phyloP scores from a whole-genome alignment of 2,888 invertebrate species.

The Lasioglossum malachurum region DNA sequence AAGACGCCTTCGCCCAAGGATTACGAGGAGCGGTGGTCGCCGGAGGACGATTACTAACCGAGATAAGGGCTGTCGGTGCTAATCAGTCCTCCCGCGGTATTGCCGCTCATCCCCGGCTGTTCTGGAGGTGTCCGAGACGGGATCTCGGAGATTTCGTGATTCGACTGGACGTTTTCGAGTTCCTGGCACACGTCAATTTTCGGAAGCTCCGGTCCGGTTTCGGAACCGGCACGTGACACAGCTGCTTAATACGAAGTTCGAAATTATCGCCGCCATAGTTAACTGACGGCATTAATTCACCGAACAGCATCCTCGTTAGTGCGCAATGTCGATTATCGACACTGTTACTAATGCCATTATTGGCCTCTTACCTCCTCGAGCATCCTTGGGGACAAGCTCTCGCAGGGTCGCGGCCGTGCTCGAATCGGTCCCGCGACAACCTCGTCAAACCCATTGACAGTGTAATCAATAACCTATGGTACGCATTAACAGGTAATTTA shows the following conservation, averaged over 20 bases:
- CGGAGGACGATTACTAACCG: constrained; percentile 63
- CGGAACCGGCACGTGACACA: background rate
- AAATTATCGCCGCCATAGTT: constrained; percentile 20
- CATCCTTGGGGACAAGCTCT: constrained; percentile 33
- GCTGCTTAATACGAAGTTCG: constrained; percentile 24
- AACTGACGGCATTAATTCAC: constrained; percentile 36
- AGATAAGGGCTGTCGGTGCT: constrained; percentile 58
- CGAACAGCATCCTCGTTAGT: constrained; percentile 42
- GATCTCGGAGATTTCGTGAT: too few species aligned
- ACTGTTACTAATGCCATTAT: constrained; percentile 57
- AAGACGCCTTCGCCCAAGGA: constrained; percentile 50
- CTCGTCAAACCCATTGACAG: constrained; percentile 43
- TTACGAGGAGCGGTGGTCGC: constrained; percentile 56
- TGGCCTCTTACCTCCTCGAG: constrained; percentile 49
- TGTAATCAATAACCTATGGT: constrained; percentile 38
- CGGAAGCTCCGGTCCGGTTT: constrained; percentile 1
- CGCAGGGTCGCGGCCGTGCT: constrained; percentile 23
- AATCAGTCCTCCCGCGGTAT: constrained; percentile 71
- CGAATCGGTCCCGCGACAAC: constrained; percentile 23
- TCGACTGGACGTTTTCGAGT: background rate
- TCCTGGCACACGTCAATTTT: constrained; percentile 32
- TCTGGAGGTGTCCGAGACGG: background rate
- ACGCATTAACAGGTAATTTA: constrained; percentile 28
- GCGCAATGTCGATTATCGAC: constrained; percentile 54
- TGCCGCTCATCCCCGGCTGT: constrained; percentile 40